phyloP scores from a whole-genome alignment of 1,140 invertebrate species.

The Pararge aegeria region DNA sequence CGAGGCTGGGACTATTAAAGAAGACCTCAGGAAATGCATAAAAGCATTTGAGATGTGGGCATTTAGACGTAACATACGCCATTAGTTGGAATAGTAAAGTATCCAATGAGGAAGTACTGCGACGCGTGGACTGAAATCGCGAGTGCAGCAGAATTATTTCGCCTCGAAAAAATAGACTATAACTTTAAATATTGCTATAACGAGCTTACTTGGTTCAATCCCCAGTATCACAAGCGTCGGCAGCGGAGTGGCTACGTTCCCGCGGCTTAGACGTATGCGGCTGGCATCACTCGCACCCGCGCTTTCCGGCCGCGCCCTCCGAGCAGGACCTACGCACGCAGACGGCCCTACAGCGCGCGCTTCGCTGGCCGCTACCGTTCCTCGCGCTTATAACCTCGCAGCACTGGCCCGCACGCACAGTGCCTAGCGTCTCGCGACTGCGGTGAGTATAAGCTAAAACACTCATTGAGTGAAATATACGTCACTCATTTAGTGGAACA shows the following conservation, averaged over 20 bases:
- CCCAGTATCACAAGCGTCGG: constrained; percentile 62
- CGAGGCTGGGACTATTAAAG: no score
- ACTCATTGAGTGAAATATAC: neutral
- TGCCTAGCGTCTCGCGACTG: constrained; percentile 37
- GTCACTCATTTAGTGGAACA: neutral
- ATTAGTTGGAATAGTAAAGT: no score
- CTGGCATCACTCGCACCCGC: constrained; percentile 76
- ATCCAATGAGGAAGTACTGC: no score
- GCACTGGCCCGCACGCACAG: constrained; percentile 59
- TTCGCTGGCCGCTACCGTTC: constrained; percentile 46
- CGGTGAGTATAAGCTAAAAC: neutral
- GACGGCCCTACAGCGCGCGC: constrained; percentile 54
- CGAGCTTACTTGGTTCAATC: neutral
- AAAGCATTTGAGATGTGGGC: no score
- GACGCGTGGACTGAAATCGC: no score
- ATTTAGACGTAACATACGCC: no score
- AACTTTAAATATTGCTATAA: no score
- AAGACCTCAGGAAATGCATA: no score
- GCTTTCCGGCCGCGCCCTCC: constrained; percentile 62
- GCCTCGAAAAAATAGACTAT: no score
- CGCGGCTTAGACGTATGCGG: constrained; percentile 40
- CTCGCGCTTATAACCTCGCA: constrained; percentile 67
- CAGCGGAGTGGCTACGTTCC: constrained; percentile 45
- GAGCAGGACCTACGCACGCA: constrained; percentile 61
- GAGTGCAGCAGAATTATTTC: no score